A percentile compares a stretch with the other conserved stretches of the same genome.
phyloP scores from a whole-genome alignment of 2,113 vertebrate genomes.

The Myotis yumanensis region DNA sequence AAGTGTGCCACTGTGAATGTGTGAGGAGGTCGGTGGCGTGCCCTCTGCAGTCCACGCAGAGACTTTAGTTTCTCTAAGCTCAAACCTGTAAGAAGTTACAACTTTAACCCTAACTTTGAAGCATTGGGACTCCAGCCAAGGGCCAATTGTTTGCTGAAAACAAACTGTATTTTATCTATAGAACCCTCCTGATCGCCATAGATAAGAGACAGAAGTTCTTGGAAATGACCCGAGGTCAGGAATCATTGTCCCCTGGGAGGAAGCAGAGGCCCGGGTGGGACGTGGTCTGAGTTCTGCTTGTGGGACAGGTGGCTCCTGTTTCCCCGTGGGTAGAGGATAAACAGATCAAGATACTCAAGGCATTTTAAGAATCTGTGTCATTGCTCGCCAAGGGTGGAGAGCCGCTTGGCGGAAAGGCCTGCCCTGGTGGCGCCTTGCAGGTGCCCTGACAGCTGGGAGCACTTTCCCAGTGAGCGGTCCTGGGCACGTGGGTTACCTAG shows the following conservation, averaged over 20 bases:
- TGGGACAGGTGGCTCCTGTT: not conserved
- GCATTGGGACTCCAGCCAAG: not conserved
- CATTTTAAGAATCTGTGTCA: not conserved
- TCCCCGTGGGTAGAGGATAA: not conserved
- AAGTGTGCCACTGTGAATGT: fast-evolving
- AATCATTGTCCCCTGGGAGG: not conserved
- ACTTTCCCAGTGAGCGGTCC: not conserved
- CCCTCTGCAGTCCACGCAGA: not conserved
- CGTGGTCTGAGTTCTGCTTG: not conserved
- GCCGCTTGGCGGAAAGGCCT: not conserved
- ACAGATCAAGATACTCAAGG: not conserved
- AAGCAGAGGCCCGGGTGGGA: fast-evolving
- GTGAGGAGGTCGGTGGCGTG: fast-evolving
- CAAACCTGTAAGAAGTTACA: not conserved
- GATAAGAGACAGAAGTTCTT: not conserved
- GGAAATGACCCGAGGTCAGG: not conserved
- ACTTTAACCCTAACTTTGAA: not conserved
- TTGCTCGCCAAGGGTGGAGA: not conserved
- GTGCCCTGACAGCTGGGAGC: not conserved
- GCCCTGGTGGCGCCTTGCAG: fast-evolving
- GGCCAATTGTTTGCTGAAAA: not conserved
- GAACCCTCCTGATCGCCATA: not conserved
- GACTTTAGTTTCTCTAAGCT: not conserved
- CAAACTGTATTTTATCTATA: not conserved
- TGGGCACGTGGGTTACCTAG: not conserved